Base-by-base conservation (phyloP, 2,888 invertebrate genomes). In the Drosophila picticornis region DNA sequence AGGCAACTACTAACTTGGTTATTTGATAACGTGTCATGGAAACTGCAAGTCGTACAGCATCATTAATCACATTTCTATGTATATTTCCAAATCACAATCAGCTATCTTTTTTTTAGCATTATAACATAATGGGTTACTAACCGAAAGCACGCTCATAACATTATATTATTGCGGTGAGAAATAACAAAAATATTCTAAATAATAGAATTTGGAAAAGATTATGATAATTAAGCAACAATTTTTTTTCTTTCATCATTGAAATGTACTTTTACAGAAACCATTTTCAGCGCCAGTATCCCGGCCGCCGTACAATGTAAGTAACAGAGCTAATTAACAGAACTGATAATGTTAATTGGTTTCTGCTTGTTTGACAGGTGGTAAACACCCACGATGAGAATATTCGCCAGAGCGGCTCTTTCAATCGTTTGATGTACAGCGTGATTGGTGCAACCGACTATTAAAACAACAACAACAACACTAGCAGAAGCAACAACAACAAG, bases 371-470 rank as follows among this genome's bases (percentile, higher is more conserved):
- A 63, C 71, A 93, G 93, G 92, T 93, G 92, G 92, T 93, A 91
- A 93, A 94, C 94, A 90, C 95, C 95, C 90, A 91, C 84, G 96
- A 96, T 91, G 97, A 97, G 92, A 95, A 95, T 91, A 98, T 98
- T 92, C 97, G 97, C 91, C 98, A 98, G 94, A 98, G 97, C 94
- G 96, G 97, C 94, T 97, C 97, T 81, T 98, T 98, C 95, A 97
- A 97, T 94, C 96, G 98, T 93, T 95, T 98, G 93, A 98, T 98
- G 98, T 96, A 96, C 95, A 96, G 96, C 94, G 97, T 98, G 84
- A 95, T 97, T 93, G 96, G 97, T 84, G 96, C 97, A 94, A 95
- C 95, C 74, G 95, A 96, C 81, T 95, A 94, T 88, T 95, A 95
- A 60, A 76, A 59, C 74, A 68, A 65, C 68, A 75, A 40, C 62